phyloP scores from a whole-genome alignment of 1,140 invertebrate species.

The Pinna nobilis region DNA sequence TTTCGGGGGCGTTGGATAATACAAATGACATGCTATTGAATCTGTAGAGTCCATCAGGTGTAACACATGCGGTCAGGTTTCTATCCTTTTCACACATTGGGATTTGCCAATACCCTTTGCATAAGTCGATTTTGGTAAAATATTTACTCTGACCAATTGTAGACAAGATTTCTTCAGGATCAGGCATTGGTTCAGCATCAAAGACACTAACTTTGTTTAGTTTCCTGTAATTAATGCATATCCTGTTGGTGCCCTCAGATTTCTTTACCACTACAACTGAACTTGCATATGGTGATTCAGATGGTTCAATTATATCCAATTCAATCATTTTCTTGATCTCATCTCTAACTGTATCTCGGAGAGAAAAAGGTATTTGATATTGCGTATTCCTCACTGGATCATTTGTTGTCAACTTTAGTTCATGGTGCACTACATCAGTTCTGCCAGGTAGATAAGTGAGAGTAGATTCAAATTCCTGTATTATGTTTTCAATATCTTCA shows the following conservation, averaged over 20 bases:
- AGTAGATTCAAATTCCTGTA: constrained; percentile 40
- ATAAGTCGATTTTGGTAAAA: constrained; percentile 17
- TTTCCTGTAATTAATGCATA: constrained; percentile 24
- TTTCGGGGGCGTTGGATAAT: constrained; percentile 3
- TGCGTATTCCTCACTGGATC: constrained; percentile 21
- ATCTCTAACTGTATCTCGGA: constrained; percentile 64
- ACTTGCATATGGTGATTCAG: constrained; percentile 22
- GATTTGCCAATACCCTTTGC: constrained; percentile 33
- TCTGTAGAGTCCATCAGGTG: constrained; percentile 11
- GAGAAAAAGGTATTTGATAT: constrained; percentile 68
- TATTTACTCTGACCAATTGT: constrained; percentile 5
- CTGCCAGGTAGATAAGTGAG: constrained; percentile 46
- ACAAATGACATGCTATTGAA: constrained; percentile 18
- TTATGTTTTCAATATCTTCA: constrained; percentile 38
- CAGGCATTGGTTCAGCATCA: constrained; percentile 31
- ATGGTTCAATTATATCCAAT: constrained; percentile 69
- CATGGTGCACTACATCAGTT: constrained; percentile 25
- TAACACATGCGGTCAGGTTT: constrained; percentile 2
- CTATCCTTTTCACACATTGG: not conserved
- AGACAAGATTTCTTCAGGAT: constrained; percentile 27
- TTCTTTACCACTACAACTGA: constrained; percentile 27
- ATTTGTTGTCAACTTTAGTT: constrained; percentile 23
- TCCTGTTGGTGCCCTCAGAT: constrained; percentile 13
- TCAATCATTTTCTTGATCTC: constrained; percentile 70
- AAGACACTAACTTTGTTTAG: constrained; percentile 21